Evolutionary conservation across 2,113 vertebrate species (phyloP).

Genomic region (Hymenochirus boettgeri): DNA sequence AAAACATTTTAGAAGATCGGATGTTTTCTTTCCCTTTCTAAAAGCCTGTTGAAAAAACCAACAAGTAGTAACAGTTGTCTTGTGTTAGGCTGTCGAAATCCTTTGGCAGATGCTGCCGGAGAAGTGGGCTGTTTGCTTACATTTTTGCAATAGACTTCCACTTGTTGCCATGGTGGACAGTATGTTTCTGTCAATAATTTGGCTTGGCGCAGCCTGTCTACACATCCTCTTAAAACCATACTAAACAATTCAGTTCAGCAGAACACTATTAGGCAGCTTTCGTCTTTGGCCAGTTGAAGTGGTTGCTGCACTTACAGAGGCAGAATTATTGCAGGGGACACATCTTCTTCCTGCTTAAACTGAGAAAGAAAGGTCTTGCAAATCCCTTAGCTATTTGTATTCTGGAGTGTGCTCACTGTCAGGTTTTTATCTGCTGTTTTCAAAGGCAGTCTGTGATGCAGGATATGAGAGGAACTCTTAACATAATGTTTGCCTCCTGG

Average conservation of each 20-base stretch:
- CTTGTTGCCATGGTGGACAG: conserved; percentile 71
- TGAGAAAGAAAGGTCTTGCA: conserved; percentile 39
- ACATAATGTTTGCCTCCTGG: conserved; percentile 29
- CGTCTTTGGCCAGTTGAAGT: conserved; percentile 55
- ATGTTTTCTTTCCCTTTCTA: conserved; percentile 47
- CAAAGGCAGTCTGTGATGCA: conserved; percentile 29
- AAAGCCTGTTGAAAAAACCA: conserved; percentile 44
- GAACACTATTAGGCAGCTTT: conserved; percentile 62
- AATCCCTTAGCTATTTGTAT: conserved; percentile 32
- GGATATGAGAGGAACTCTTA: conserved; percentile 32
- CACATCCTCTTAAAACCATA: conserved; percentile 62
- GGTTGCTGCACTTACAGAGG: conserved; percentile 50
- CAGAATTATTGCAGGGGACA: conserved; percentile 49
- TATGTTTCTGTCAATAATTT: conserved; percentile 72
- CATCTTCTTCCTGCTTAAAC: conserved; percentile 44
- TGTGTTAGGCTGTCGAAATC: conserved; percentile 54
- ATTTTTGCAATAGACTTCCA: conserved; percentile 60
- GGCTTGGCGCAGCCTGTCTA: conserved; percentile 55
- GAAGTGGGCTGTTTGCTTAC: conserved; percentile 66
- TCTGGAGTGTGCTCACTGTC: conserved; percentile 44
- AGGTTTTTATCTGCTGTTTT: conserved; percentile 45
- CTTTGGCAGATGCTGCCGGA: conserved; percentile 58
- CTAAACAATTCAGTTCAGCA: conserved; percentile 57
- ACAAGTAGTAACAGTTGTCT: conserved; percentile 45
- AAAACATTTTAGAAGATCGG: conserved; percentile 43